These are phyloP conservation scores for Ametastegia equiseti DNA, from an alignment of 2,888 invertebrate species.

Conservation along the genomic window DNA sequence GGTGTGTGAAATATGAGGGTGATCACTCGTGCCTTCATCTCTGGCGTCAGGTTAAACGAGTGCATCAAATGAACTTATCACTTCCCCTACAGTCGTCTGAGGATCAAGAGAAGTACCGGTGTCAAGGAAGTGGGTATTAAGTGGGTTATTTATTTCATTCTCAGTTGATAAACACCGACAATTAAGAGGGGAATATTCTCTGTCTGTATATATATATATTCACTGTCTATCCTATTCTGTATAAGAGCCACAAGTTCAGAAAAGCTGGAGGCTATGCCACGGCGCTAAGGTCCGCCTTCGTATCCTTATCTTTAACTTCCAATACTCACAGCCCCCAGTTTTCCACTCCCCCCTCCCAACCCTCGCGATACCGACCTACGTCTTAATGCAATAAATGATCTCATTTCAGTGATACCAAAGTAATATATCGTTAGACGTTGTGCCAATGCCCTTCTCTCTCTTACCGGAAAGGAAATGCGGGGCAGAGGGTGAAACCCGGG, in stretches of 20 bases:
- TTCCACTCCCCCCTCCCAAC: conserved; percentile 58
- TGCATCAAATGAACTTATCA: conserved; percentile 63
- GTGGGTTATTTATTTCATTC: conserved; percentile 69
- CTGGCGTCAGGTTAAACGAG: not conserved
- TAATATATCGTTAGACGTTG: conserved; percentile 65
- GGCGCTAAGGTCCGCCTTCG: conserved; percentile 30
- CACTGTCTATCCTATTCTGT: not conserved
- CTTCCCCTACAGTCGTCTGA: conserved; percentile 60
- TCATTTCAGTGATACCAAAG: conserved; percentile 70
- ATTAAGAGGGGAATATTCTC: conserved; percentile 61
- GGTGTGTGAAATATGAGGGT: not conserved
- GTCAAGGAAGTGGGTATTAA: conserved; percentile 66
- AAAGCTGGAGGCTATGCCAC: conserved; percentile 6
- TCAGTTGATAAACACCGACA: conserved; percentile 71
- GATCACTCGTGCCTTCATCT: not conserved
- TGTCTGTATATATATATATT: too few species aligned
- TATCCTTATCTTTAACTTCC: conserved; percentile 69
- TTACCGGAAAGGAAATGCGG: not conserved
- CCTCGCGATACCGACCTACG: conserved; percentile 53
- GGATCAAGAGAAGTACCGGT: conserved; percentile 53
- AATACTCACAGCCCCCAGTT: conserved; percentile 64
- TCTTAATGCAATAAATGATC: conserved; percentile 71
- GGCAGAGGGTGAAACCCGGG: conserved; percentile 6
- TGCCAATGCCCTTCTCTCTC: not conserved
- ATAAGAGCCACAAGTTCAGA: not conserved